These are phyloP conservation scores for Heliocidaris erythrogramma DNA, from an alignment of 35 echinoderm and acorn worm species.

Conservation along the genomic window DNA sequence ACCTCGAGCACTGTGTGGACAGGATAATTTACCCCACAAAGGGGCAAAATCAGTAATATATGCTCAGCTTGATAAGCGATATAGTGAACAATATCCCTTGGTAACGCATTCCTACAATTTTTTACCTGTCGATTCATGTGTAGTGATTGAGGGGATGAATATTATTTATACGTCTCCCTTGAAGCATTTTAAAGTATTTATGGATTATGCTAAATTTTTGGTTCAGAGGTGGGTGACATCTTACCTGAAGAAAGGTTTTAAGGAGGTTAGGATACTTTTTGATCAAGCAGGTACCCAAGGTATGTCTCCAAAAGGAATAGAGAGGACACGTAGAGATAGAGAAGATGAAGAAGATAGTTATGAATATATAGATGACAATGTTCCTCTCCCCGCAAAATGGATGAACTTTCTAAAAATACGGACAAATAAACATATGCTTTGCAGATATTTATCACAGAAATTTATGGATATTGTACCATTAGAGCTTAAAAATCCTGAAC, in stretches of 20 bases:
- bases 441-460: constrained; percentile 45
- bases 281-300: constrained; percentile 61
- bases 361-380: constrained; percentile 32
- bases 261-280: constrained; percentile 58
- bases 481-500: not conserved
- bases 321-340: constrained; percentile 29
- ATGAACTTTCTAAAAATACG: constrained; percentile 42
- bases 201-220: constrained; percentile 35
- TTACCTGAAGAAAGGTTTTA: not conserved
- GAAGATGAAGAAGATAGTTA: not conserved
- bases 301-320: constrained; percentile 60
- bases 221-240: not conserved
- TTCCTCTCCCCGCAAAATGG: constrained; percentile 7
- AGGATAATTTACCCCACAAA: constrained; percentile 23
- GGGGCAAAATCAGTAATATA: constrained; percentile 39
- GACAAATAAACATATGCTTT: constrained; percentile 30
- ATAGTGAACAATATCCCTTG: no score
- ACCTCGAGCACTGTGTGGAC: constrained; percentile 1
- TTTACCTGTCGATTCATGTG: no score
- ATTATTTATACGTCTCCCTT: no score
- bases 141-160: no score
- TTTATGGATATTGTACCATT: constrained; percentile 9
- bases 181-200: not conserved
- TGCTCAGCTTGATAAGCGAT: not conserved
- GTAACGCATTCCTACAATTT: no score